These are phyloP conservation scores for Tethya wilhelma DNA, from an alignment of 37 sponge, comb jelly and placozoan genomes.

Conservation along the genomic window DNA sequence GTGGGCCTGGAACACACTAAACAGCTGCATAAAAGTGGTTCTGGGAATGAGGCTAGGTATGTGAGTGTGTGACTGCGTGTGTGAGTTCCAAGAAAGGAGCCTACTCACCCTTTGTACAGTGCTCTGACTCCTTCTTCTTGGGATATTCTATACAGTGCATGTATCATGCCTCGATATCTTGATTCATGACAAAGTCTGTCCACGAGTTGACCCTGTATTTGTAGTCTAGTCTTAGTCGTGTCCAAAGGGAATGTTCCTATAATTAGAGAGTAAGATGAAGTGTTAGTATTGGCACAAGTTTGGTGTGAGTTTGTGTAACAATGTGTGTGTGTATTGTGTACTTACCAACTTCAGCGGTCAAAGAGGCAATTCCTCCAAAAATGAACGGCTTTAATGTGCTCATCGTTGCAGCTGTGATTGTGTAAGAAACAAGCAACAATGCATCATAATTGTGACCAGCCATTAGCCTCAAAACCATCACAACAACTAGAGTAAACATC, in stretches of 20 bases:
- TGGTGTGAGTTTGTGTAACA: too few relatives aligned
- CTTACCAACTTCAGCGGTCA: conserved; percentile 91
- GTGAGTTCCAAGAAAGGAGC: too few relatives aligned
- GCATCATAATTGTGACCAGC: too few relatives aligned
- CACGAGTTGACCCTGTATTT: conserved; percentile 77
- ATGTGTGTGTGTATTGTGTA: too few relatives aligned
- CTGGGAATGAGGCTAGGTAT: background rate
- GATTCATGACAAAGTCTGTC: conserved; percentile 31
- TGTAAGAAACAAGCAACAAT: too few relatives aligned
- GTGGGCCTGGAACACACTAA: too few relatives aligned
- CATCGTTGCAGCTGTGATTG: conserved; percentile 21
- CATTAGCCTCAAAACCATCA: too few relatives aligned
- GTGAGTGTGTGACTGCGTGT: background rate
- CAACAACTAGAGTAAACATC: too few relatives aligned
- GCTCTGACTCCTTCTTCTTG: conserved; percentile 79
- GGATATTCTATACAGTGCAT: conserved; percentile 74
- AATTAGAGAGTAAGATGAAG: background rate
- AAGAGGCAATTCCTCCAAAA: conserved; percentile 87
- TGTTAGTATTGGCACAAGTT: too few relatives aligned
- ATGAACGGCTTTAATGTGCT: conserved; percentile 81
- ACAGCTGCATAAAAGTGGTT: too few relatives aligned
- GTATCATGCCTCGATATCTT: conserved; percentile 86
- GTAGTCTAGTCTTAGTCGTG: conserved; percentile 87
- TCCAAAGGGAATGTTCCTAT: conserved; percentile 93
- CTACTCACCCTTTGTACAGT: conserved; percentile 83